Evolutionary conservation across 2,888 invertebrate species (phyloP).

Genomic region (Pyrocoelia pectoralis): DNA sequence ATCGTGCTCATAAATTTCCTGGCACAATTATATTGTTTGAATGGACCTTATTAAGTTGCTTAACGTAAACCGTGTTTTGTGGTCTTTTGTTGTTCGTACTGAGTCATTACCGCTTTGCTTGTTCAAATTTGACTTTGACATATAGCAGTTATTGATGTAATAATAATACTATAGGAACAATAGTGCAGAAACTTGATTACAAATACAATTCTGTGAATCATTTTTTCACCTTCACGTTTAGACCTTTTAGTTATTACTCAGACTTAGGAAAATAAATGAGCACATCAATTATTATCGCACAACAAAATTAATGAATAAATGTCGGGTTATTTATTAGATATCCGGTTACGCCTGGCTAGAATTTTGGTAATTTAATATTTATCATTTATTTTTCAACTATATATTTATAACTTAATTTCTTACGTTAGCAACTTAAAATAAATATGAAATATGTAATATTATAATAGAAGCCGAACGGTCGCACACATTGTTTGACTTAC

Average conservation of each 20-base stretch:
- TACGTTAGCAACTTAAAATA: not conserved
- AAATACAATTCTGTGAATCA: constrained; percentile 8
- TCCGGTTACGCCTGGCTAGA: constrained; percentile 28
- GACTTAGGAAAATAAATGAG: constrained; percentile 19
- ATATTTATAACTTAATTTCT: constrained; percentile 11
- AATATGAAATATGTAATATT: not conserved
- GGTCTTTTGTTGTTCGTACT: constrained; percentile 31
- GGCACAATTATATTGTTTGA: constrained; percentile 42
- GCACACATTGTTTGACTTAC: no score
- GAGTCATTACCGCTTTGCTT: constrained; percentile 39
- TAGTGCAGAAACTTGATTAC: constrained; percentile 20
- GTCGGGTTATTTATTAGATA: constrained; percentile 31
- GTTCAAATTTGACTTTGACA: constrained; percentile 41
- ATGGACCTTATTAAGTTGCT: constrained; percentile 37
- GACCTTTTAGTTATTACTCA: constrained; percentile 25
- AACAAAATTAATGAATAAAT: constrained; percentile 34
- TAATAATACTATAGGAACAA: constrained; percentile 21
- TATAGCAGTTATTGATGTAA: constrained; percentile 33
- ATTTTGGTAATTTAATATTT: constrained; percentile 32
- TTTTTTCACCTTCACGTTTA: constrained; percentile 14
- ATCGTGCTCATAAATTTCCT: constrained; percentile 40
- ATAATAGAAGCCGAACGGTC: not conserved
- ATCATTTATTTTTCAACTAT: constrained; percentile 14
- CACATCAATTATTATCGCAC: constrained; percentile 25
- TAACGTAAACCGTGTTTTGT: constrained; percentile 21